A percentile compares a stretch with the other conserved stretches of the same genome.
Conservation (phyloP, 2,113 vertebrate genomes). For the Alosa alosa region DNA sequence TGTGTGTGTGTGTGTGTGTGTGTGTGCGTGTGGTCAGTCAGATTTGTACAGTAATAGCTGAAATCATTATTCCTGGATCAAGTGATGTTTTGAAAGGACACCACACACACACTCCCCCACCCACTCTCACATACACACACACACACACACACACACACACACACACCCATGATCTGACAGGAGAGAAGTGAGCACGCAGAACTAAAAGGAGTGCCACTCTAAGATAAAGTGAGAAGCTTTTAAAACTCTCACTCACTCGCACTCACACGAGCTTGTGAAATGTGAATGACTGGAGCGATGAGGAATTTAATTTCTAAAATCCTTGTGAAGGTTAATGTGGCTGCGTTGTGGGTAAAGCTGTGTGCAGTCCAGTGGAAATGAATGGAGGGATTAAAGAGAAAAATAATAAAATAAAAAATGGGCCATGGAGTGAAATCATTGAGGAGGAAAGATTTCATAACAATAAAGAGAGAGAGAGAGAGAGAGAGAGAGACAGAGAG, state of each 20-base stretch:
- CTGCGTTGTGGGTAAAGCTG: slow-evolving; percentile 36
- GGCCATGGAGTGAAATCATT: background rate
- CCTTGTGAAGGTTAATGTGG: slow-evolving; percentile 42
- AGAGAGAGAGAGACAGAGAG: background rate
- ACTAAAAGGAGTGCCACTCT: background rate
- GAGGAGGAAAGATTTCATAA: background rate
- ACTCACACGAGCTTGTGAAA: slow-evolving; percentile 1
- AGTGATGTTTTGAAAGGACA: background rate
- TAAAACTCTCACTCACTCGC: background rate
- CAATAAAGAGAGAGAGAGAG: background rate
- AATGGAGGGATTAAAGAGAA: slow-evolving; percentile 49
- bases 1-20: background rate
- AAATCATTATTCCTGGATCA: background rate
- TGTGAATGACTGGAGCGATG: background rate
- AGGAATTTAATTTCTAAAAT: slow-evolving; percentile 46
- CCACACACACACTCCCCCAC: background rate
- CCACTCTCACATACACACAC: background rate
- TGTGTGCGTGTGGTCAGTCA: background rate
- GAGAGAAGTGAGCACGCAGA: slow-evolving; percentile 18
- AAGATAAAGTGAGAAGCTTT: background rate
- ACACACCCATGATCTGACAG: slow-evolving; percentile 29
- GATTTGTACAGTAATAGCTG: background rate
- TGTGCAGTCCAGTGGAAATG: slow-evolving; percentile 41
- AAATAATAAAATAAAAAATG: background rate
- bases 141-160: background rate